Evolutionary conservation across 2,888 invertebrate species (phyloP).

Genomic region (Griposia aprilina): DNA sequence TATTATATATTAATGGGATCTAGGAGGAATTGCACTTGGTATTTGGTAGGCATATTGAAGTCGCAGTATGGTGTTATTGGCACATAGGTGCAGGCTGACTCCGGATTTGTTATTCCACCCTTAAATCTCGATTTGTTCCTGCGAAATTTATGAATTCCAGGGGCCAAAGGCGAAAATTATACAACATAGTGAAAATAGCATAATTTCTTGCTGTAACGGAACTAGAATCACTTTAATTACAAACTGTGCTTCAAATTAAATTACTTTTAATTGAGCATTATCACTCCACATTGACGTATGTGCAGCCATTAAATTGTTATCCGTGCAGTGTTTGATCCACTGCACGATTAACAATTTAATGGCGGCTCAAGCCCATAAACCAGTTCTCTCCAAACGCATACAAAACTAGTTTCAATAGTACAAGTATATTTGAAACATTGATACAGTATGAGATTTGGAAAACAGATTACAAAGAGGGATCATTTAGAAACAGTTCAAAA

Average conservation of each 20-base stretch:
- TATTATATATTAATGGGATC: not conserved
- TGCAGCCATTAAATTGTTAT: constrained; percentile 34
- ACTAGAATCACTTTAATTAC: not conserved
- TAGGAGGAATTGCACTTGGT: not conserved
- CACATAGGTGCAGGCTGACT: not conserved
- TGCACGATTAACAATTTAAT: no score
- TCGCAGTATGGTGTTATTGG: not conserved
- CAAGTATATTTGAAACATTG: constrained; percentile 7
- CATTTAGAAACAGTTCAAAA: not conserved
- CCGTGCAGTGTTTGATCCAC: constrained; percentile 11
- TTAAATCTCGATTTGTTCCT: not conserved
- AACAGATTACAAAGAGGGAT: not conserved
- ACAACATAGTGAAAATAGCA: not conserved
- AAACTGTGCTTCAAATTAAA: not conserved
- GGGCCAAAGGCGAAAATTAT: not conserved
- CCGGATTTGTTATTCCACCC: not conserved
- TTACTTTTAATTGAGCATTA: constrained; percentile 23
- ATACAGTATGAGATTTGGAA: constrained; percentile 3
- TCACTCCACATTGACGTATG: constrained; percentile 34
- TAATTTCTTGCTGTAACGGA: not conserved
- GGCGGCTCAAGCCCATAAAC: constrained; percentile 34
- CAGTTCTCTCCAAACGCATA: constrained; percentile 36
- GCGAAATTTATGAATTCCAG: not conserved
- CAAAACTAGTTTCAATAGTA: constrained; percentile 39
- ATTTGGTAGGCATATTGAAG: constrained; percentile 1